phyloP scores from a whole-genome alignment of 1,140 invertebrate species.

The Idris sp. region DNA sequence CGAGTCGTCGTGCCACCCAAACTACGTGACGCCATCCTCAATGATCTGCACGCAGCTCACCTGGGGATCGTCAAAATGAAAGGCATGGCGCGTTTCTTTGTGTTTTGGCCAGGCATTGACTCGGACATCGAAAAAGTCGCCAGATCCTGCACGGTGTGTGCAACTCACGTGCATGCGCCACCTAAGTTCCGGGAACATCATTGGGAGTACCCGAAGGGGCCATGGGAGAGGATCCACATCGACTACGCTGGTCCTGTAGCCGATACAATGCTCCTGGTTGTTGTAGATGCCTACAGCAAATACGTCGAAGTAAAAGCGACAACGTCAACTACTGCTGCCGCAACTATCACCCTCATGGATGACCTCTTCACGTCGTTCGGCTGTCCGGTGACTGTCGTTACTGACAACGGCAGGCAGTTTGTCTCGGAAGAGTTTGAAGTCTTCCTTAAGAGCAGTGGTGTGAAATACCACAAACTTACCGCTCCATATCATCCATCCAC shows the following conservation, averaged over 20 bases:
- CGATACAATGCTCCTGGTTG: conserved; percentile 68
- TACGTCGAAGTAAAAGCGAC: conserved; percentile 66
- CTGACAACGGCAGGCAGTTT: conserved; percentile 65
- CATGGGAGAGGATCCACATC: conserved; percentile 75
- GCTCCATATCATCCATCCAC: conserved; percentile 66
- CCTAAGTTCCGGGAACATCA: conserved; percentile 34
- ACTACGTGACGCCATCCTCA: conserved; percentile 58
- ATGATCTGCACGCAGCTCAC: conserved; percentile 74
- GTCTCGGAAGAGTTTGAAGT: conserved; percentile 60
- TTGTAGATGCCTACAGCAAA: conserved; percentile 77
- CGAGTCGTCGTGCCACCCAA: conserved; percentile 63
- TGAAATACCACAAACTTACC: conserved; percentile 60
- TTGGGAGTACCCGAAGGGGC: conserved; percentile 62
- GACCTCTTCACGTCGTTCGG: conserved; percentile 61
- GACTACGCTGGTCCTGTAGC: conserved; percentile 75
- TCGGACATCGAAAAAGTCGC: conserved; percentile 69
- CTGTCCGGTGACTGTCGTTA: conserved; percentile 50
- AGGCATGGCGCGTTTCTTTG: conserved; percentile 71
- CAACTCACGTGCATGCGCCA: conserved; percentile 23
- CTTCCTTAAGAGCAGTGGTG: conserved; percentile 55
- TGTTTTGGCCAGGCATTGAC: conserved; percentile 77
- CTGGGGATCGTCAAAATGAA: conserved; percentile 78
- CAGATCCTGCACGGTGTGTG: conserved; percentile 32
- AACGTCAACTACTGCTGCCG: conserved; percentile 19
- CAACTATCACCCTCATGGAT: conserved; percentile 55